A percentile compares a stretch with the other conserved stretches of the same genome.
These are phyloP conservation scores for Epinephelus moara DNA, from an alignment of 2,113 vertebrate genomes.

Conservation along the genomic window DNA sequence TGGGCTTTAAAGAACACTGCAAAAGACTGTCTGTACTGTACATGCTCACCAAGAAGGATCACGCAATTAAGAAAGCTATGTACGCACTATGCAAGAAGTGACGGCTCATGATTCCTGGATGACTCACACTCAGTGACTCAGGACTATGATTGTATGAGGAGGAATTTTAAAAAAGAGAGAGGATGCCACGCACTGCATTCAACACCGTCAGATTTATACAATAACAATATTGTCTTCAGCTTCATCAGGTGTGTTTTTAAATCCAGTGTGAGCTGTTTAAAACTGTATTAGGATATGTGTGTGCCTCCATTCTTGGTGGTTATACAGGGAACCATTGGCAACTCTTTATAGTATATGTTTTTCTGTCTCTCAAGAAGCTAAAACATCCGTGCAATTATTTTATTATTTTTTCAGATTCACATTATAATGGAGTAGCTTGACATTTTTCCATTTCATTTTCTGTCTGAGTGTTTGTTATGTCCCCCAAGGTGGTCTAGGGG, in stretches of 20 bases:
- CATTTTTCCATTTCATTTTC: neutral
- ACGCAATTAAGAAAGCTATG: conserved; percentile 41
- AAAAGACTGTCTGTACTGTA: conserved; percentile 24
- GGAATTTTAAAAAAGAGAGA: conserved; percentile 8
- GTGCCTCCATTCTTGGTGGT: neutral
- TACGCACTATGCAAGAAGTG: neutral
- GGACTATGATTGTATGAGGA: conserved; percentile 20
- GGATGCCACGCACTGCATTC: conserved; percentile 15
- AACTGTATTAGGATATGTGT: neutral
- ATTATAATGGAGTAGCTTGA: neutral
- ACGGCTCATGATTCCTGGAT: conserved; percentile 33
- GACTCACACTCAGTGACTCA: conserved; percentile 61
- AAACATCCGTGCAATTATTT: neutral
- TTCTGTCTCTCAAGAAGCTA: neutral
- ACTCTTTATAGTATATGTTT: neutral
- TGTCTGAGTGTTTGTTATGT: too few relatives aligned
- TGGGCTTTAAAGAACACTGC: conserved; percentile 37
- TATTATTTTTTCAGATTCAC: neutral
- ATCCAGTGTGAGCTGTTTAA: conserved; percentile 17
- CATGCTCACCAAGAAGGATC: conserved; percentile 39
- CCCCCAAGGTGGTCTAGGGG: too few relatives aligned
- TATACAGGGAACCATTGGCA: neutral
- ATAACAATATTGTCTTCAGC: conserved; percentile 12
- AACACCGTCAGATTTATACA: conserved; percentile 30
- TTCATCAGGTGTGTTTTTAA: conserved; percentile 15